Percentiles rank a stretch among this genome's conserved stretches.
These are phyloP conservation scores for Colostygia pectinataria DNA, from an alignment of 2,888 invertebrate species.

Conservation along the genomic window DNA sequence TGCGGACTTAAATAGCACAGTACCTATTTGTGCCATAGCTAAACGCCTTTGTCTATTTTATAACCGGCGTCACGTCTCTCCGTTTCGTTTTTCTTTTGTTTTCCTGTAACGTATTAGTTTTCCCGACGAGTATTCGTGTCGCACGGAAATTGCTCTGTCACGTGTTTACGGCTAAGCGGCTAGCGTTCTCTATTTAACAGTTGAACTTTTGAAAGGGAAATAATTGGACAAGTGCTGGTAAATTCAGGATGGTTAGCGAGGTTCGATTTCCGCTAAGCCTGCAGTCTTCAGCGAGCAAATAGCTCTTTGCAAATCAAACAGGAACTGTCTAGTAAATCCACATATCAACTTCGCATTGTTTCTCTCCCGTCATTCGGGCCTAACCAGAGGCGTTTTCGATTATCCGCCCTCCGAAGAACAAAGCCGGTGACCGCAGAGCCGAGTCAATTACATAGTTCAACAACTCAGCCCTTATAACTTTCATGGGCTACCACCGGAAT, in stretches of 20 bases:
- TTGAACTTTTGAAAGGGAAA: constrained; percentile 57
- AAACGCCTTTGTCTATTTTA: constrained; percentile 81
- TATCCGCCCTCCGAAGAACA: constrained; percentile 78
- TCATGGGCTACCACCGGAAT: constrained; percentile 79
- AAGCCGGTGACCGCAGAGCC: constrained; percentile 80
- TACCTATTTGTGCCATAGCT: constrained; percentile 66
- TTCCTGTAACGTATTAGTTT: constrained; percentile 72
- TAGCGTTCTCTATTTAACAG: constrained; percentile 55
- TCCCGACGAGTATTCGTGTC: constrained; percentile 61
- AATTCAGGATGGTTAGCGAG: constrained; percentile 55
- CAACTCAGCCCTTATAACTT: constrained; percentile 83
- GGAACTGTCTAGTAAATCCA: constrained; percentile 75
- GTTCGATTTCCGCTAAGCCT: constrained; percentile 74
- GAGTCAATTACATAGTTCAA: constrained; percentile 83
- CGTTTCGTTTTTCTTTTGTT: constrained; percentile 58
- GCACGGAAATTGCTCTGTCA: constrained; percentile 66
- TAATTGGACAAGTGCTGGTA: constrained; percentile 75
- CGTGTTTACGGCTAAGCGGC: constrained; percentile 51
- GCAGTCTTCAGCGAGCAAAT: constrained; percentile 74
- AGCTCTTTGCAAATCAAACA: constrained; percentile 82
- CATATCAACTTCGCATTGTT: constrained; percentile 82
- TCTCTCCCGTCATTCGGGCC: constrained; percentile 74
- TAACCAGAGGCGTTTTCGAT: constrained; percentile 82
- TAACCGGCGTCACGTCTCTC: constrained; percentile 68
- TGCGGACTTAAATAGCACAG: constrained; percentile 77